Evolutionary conservation across 2,888 invertebrate genomes (phyloP).

Genomic region (Drosophila flavopinicola): DNA sequence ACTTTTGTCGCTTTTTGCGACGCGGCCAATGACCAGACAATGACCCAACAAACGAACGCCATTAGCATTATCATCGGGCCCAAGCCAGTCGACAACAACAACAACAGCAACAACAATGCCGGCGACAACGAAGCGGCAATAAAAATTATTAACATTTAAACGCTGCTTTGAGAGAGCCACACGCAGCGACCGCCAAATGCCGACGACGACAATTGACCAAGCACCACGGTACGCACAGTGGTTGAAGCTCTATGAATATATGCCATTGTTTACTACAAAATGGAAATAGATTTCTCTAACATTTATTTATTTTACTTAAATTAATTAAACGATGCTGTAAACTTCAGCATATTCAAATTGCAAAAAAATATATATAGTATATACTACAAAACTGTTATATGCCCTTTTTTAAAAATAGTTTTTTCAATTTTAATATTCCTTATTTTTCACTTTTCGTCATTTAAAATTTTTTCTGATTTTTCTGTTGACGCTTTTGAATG

Average conservation of each 20-base stretch:
- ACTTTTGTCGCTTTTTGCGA: constrained; percentile 61
- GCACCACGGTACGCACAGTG: constrained; percentile 49
- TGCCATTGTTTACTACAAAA: too few species aligned
- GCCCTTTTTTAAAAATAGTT: too few species aligned
- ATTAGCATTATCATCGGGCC: constrained; percentile 77
- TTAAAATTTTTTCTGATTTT: too few species aligned
- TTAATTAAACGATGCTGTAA: too few species aligned
- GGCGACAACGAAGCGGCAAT: constrained; percentile 66
- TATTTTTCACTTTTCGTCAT: too few species aligned
- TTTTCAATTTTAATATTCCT: too few species aligned
- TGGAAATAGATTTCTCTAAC: too few species aligned
- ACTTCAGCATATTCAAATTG: too few species aligned
- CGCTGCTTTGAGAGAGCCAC: constrained; percentile 70
- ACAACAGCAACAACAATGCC: constrained; percentile 15
- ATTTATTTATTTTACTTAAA: too few species aligned
- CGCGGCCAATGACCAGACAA: constrained; percentile 81
- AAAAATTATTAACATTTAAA: constrained; percentile 81
- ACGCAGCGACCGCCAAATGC: constrained; percentile 56
- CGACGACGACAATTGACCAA: constrained; percentile 41
- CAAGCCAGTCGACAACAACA: constrained; percentile 29
- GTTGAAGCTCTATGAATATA: background rate
- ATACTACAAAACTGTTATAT: too few species aligned
- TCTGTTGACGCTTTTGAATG: too few species aligned
- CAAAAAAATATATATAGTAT: too few species aligned
- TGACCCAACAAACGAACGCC: constrained; percentile 78